Evolutionary conservation across 2,888 invertebrate species (phyloP), one percentile per base, ranked within the genome.

Genomic region (Sicus ferrugineus): DNA sequence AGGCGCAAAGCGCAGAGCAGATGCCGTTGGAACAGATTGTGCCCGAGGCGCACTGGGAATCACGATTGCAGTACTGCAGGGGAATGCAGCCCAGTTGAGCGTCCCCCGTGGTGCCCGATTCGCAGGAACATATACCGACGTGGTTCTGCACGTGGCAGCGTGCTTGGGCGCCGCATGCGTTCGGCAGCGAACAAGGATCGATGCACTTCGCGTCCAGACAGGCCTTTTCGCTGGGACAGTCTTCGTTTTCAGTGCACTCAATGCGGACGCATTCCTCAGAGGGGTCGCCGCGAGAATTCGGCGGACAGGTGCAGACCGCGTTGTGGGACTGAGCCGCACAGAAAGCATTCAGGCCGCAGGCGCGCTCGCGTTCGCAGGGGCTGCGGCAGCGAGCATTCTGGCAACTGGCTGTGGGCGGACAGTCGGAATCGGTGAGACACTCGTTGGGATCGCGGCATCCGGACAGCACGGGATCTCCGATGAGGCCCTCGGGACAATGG

Each of bases 391-490:
- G 89, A 71, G 91, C 90, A 70, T 92, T 90, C 52, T 89, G 85
- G 77, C 95, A 95, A 75, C 90, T 89, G 0, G 94, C 93, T 65
- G 91, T 89, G 9, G 88, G 87, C 0, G 94, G 93, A 81, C 95
- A 96, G 77, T 95, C 94, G 2, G 89, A 86, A 79, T 95, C 92
- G 2, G 91, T 88, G 73, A 90, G 89, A 78, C 95, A 96, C 81
- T 94, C 93, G 61, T 93, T 95, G 1, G 95, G 93, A 81, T 90
- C 89, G 74, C 91, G 90, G 79, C 96, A 96, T 38, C 92, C 94
- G 0, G 88, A 88, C 3, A 76, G 76, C 68, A 88, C 88, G 7
- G 91, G 89, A 86, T 95, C 95, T 30, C 94, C 92, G 65, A 96
- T 89, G 26, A 94, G 88, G 67, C 93, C 93, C 77, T 92, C 91